A percentile compares a stretch with the other conserved stretches of the same genome.
Evolutionary conservation across 2,797 vertebrate genomes (phyloP).

Genomic region (Tangara arthus): DNA sequence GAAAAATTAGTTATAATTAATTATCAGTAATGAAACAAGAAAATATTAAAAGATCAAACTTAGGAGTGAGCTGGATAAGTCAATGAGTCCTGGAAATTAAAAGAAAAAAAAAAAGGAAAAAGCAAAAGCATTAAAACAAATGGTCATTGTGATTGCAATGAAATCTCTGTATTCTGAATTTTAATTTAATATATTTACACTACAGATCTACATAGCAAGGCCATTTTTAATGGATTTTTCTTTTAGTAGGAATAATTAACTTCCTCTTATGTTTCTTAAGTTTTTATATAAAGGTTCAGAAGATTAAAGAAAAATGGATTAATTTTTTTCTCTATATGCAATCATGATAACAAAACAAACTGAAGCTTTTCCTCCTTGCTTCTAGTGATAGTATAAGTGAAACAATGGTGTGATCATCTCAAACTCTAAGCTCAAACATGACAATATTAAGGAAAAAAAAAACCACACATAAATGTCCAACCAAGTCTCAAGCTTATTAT

Average conservation of each 20-base stretch:
- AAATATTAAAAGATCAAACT: not conserved
- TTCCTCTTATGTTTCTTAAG: not conserved
- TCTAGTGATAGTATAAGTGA: not conserved
- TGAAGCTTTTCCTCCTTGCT: not conserved
- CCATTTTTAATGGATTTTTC: not conserved
- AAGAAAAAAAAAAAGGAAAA: rapidly evolving
- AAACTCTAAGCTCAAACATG: not conserved
- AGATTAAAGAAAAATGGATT: not conserved
- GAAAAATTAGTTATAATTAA: not conserved
- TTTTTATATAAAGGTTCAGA: not conserved
- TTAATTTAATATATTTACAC: not conserved
- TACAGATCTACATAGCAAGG: not conserved
- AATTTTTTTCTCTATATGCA: not conserved
- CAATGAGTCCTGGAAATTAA: not conserved
- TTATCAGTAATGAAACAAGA: not conserved
- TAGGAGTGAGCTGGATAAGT: not conserved
- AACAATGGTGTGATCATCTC: not conserved
- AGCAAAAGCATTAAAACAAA: not conserved
- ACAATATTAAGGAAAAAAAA: not conserved
- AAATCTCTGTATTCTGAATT: not conserved
- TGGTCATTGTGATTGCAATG: not conserved
- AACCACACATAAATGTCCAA: not conserved
- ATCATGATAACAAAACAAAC: not conserved
- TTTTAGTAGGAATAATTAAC: not conserved
- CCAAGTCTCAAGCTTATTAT: not conserved